These are phyloP conservation scores for Ptilodon capucinus DNA, from an alignment of 2,888 invertebrate genomes.

Conservation along the genomic window DNA sequence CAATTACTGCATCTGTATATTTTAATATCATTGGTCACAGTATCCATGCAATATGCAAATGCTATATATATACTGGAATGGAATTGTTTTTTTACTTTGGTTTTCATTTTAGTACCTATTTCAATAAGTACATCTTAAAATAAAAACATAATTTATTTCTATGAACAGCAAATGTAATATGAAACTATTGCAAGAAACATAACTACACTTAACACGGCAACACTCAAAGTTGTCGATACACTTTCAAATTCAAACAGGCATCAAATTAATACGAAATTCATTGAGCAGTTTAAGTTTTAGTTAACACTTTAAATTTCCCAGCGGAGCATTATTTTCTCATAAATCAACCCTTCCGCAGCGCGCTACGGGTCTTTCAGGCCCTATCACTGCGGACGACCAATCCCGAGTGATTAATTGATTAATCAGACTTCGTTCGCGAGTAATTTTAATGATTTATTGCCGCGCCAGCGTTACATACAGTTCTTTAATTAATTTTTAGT, in stretches of 20 bases:
- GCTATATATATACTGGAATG: too few species aligned
- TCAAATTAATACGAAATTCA: constrained; percentile 46
- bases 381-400: constrained; percentile 62
- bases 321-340: constrained; percentile 73
- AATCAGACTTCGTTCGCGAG: constrained; percentile 63
- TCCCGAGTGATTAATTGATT: constrained; percentile 78
- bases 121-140: too few species aligned
- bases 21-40: too few species aligned
- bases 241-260: constrained; percentile 11
- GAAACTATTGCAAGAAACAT: too few species aligned
- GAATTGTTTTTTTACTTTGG: too few species aligned
- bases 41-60: too few species aligned
- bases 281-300: constrained; percentile 48
- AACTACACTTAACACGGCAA: background rate
- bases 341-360: constrained; percentile 69
- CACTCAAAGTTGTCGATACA: background rate
- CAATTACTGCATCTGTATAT: too few species aligned
- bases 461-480: constrained; percentile 28
- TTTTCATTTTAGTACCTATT: too few species aligned
- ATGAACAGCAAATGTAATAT: too few species aligned
- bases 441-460: constrained; percentile 76
- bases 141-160: too few species aligned
- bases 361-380: constrained; percentile 47
- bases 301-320: constrained; percentile 61
- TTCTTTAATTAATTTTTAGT: constrained; percentile 33